phyloP scores from a whole-genome alignment of 2,113 vertebrate genomes.

The Vimba vimba region DNA sequence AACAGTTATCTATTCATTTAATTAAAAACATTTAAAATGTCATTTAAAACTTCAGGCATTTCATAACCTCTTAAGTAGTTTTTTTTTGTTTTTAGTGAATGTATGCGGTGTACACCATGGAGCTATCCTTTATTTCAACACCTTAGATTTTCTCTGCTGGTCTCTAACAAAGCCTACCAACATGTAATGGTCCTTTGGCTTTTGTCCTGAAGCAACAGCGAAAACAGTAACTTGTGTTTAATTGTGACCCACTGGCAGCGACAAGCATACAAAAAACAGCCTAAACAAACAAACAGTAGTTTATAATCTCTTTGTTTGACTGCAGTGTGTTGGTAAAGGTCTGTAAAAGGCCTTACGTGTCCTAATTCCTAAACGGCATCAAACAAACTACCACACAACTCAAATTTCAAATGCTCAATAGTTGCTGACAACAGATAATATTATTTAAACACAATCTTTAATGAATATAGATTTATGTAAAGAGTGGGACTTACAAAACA shows the following conservation, averaged over 20 bases:
- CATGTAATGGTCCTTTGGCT: slow-evolving; percentile 1
- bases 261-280: slow-evolving; percentile 55
- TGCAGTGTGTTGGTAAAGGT: slow-evolving; percentile 13
- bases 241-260: slow-evolving; percentile 54
- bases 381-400: background rate
- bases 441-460: slow-evolving; percentile 20
- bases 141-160: background rate
- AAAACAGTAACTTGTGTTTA: slow-evolving; percentile 58
- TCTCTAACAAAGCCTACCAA: background rate
- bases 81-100: background rate
- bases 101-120: background rate
- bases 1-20: background rate
- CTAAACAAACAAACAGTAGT: slow-evolving; percentile 50
- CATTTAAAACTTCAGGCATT: background rate
- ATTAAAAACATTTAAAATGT: background rate
- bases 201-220: slow-evolving; percentile 53
- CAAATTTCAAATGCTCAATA: background rate
- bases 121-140: background rate
- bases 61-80: background rate
- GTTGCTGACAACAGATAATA: background rate
- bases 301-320: slow-evolving; percentile 39
- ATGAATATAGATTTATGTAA: background rate
- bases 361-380: slow-evolving; percentile 16
- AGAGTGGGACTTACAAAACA: background rate
- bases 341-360: background rate